phyloP scores from a whole-genome alignment of 2,113 vertebrate species.

The Pycnonotus jocosus region DNA sequence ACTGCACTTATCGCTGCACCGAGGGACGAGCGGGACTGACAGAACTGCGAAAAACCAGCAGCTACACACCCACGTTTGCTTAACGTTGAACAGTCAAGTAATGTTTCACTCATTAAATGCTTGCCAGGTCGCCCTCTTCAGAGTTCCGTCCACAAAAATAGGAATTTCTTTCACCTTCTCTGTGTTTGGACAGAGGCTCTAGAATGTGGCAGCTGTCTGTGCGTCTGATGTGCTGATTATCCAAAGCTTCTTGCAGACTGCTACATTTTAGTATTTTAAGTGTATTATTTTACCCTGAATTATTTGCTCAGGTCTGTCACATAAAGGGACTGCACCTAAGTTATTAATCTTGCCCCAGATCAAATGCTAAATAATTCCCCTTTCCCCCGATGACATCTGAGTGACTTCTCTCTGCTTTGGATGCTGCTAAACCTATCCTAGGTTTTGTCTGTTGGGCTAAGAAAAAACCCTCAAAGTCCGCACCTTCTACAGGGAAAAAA shows the following conservation, averaged over 20 bases:
- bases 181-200: not conserved
- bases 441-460: not conserved
- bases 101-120: not conserved
- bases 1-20: not conserved
- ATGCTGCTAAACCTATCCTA: not conserved
- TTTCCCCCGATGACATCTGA: not conserved
- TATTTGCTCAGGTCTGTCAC: not conserved
- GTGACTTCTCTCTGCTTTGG: not conserved
- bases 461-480: not conserved
- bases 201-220: rapidly evolving
- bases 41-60: not conserved
- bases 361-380: not conserved
- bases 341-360: not conserved
- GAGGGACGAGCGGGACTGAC: rapidly evolving
- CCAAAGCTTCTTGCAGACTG: not conserved
- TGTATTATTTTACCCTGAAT: not conserved
- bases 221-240: rapidly evolving
- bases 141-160: not conserved
- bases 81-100: not conserved
- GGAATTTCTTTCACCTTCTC: not conserved
- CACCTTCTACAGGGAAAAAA: no score
- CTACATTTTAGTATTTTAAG: not conserved
- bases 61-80: not conserved
- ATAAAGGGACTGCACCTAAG: not conserved
- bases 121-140: not conserved